These are phyloP conservation scores for Schrankia costaestrigalis DNA, from an alignment of 2,888 invertebrate species.

Conservation along the genomic window DNA sequence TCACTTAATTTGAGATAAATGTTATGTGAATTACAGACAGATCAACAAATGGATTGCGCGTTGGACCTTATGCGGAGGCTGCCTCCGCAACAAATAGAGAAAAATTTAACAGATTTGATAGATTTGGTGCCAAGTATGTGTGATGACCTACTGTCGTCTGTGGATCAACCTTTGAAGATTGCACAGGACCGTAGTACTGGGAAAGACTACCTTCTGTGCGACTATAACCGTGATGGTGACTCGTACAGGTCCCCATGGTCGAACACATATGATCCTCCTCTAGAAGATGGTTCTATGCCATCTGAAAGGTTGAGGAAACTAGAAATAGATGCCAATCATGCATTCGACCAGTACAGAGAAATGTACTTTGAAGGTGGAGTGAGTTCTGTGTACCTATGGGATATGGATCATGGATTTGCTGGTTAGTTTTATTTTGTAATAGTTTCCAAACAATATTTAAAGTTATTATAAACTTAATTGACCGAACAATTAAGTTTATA, in stretches of 20 bases:
- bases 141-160: conserved; percentile 97
- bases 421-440: conserved; percentile 60
- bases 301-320: conserved; percentile 96
- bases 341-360: conserved; percentile 99
- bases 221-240: conserved; percentile 99
- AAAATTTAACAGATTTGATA: conserved; percentile 98
- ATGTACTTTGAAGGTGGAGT: conserved; percentile 99
- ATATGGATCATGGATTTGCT: conserved; percentile 98
- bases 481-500: too few species aligned
- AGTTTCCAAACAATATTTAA: not conserved
- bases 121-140: conserved; percentile 97
- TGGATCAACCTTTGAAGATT: conserved; percentile 99
- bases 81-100: conserved; percentile 99
- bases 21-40: conserved; percentile 83
- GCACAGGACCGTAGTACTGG: conserved; percentile 97
- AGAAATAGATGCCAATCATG: conserved; percentile 98
- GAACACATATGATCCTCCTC: conserved; percentile 97
- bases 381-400: conserved; percentile 99
- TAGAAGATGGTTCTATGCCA: conserved; percentile 99
- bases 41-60: conserved; percentile 99
- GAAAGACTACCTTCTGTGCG: conserved; percentile 98
- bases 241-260: conserved; percentile 99
- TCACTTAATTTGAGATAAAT: conserved; percentile 32
- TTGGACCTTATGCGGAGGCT: conserved; percentile 98
- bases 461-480: not conserved